Evolutionary conservation across 2,888 invertebrate species (phyloP).

Genomic region (Tetragonula carbonaria): DNA sequence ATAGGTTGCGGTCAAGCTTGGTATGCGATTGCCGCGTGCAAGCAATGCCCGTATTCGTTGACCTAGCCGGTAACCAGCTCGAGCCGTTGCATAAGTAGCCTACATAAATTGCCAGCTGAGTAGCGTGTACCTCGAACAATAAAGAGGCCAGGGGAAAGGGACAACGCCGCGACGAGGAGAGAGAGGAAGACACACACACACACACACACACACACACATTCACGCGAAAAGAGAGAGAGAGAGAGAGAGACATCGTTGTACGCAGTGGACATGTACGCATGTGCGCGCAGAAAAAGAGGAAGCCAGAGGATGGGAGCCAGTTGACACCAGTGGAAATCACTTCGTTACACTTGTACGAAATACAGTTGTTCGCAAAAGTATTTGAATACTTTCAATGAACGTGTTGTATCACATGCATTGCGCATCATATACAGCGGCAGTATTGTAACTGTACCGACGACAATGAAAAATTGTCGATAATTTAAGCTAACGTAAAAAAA

Average conservation of each 20-base stretch:
- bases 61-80: constrained; percentile 62
- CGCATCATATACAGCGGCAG: no score
- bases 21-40: constrained; percentile 67
- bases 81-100: constrained; percentile 71
- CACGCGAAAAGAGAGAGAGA: not conserved
- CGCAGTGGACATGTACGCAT: constrained; percentile 16
- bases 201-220: no score
- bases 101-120: constrained; percentile 70
- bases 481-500: no score
- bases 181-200: not conserved
- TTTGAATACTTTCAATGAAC: not conserved
- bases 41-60: constrained; percentile 63
- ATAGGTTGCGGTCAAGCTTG: constrained; percentile 63
- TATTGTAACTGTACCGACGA: no score
- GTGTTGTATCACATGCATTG: not conserved
- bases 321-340: constrained; percentile 58
- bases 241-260: constrained; percentile 6
- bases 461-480: no score
- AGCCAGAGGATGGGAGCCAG: constrained; percentile 12
- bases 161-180: constrained; percentile 11
- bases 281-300: constrained; percentile 35
- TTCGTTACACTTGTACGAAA: constrained; percentile 65
- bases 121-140: constrained; percentile 49
- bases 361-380: constrained; percentile 17
- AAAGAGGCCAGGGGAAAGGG: constrained; percentile 38